phyloP scores from a whole-genome alignment of 2,113 vertebrate genomes.

The Pterocles orientalis region DNA sequence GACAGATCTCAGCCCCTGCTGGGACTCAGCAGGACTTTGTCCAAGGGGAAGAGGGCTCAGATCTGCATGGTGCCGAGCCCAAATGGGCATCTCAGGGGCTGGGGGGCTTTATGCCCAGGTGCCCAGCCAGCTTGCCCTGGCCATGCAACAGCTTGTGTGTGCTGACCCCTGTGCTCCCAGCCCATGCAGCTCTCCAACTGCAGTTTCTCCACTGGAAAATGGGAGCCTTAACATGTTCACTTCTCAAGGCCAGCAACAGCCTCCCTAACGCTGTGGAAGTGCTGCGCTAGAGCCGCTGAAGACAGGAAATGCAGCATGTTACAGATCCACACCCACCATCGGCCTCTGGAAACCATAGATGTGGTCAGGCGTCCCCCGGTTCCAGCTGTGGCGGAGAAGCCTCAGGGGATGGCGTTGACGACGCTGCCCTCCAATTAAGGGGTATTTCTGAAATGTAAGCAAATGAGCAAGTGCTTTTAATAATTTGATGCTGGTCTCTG shows the following conservation, averaged over 20 bases:
- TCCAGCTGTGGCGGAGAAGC: neutral
- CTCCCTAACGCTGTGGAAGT: neutral
- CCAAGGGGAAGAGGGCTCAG: neutral
- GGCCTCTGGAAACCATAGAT: neutral
- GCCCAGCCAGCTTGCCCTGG: neutral
- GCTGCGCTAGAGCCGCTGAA: neutral
- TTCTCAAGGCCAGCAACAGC: neutral
- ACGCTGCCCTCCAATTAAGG: neutral
- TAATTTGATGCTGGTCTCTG: neutral
- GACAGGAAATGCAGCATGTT: neutral
- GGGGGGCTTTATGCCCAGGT: neutral
- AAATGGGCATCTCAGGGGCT: neutral
- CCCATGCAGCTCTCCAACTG: neutral
- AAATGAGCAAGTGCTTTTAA: neutral
- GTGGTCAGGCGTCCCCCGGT: accelerated
- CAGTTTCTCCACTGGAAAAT: neutral
- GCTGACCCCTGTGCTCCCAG: accelerated
- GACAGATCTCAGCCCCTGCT: neutral
- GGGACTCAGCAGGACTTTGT: neutral
- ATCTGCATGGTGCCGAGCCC: neutral
- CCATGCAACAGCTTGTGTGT: accelerated
- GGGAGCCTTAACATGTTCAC: neutral
- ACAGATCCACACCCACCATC: neutral
- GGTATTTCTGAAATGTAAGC: neutral
- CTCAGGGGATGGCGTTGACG: neutral